A percentile compares a stretch with the other conserved stretches of the same genome.
Conservation (phyloP, 2,113 vertebrate species). For the Pollimyrus isidori region DNA sequence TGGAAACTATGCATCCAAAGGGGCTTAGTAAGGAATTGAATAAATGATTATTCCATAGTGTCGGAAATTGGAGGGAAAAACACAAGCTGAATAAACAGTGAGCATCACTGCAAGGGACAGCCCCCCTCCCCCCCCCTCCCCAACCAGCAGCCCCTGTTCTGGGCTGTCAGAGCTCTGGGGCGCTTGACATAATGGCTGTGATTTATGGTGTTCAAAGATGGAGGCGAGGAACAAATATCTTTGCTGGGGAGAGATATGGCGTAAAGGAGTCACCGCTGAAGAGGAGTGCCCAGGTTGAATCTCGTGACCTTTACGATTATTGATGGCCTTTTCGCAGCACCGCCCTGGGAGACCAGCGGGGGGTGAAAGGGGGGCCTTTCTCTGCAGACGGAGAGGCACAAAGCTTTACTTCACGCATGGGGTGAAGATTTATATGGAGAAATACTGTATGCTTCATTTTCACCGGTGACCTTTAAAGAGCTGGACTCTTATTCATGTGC, state of each 20-base stretch:
- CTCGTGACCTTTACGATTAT: constrained; percentile 13
- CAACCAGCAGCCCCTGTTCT: background rate
- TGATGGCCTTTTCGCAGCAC: constrained; percentile 1
- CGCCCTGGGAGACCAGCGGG: background rate
- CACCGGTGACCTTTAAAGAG: background rate
- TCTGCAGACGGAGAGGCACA: background rate
- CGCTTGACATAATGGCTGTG: background rate
- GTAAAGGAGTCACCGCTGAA: background rate
- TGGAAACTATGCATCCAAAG: background rate
- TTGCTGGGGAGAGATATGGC: background rate
- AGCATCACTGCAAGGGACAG: background rate
- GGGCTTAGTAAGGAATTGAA: background rate
- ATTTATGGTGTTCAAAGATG: background rate
- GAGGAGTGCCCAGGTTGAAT: background rate
- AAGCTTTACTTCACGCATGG: background rate
- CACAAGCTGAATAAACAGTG: background rate
- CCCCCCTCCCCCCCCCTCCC: too few relatives aligned
- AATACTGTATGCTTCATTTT: background rate
- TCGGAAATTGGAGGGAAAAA: background rate
- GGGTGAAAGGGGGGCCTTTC: background rate
- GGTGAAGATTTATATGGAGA: constrained; percentile 4
- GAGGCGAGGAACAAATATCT: background rate
- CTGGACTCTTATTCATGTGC: background rate
- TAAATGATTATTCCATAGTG: background rate
- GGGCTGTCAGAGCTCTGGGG: background rate